phyloP scores from a whole-genome alignment of 1,140 invertebrate species.

The Drosophila serrata region DNA sequence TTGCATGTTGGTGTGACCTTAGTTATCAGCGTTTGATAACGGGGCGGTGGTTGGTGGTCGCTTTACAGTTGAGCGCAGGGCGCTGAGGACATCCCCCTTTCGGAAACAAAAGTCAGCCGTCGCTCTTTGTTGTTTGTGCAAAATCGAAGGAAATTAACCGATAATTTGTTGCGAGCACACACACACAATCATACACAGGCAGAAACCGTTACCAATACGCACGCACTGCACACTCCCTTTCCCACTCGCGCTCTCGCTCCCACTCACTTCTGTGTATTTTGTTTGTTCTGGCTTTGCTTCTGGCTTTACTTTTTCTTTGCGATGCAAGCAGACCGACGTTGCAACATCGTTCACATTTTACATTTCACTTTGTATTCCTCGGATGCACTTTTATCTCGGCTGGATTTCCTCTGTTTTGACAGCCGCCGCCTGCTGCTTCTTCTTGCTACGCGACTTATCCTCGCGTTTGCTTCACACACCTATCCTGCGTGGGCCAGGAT shows the following conservation, averaged over 20 bases:
- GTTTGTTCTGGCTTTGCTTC: constrained; percentile 64
- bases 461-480: constrained; percentile 65
- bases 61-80: constrained; percentile 1
- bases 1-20: constrained; percentile 51
- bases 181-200: constrained; percentile 18
- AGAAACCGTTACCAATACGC: constrained; percentile 26
- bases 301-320: constrained; percentile 52
- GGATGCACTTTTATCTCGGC: constrained; percentile 62
- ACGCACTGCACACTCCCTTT: constrained; percentile 36
- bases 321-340: constrained; percentile 52
- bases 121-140: constrained; percentile 55
- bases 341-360: constrained; percentile 70
- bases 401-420: constrained; percentile 54
- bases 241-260: constrained; percentile 18
- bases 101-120: constrained; percentile 59
- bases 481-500: constrained; percentile 75
- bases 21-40: constrained; percentile 57
- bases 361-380: constrained; percentile 51
- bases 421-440: constrained; percentile 49
- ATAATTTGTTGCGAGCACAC: constrained; percentile 71
- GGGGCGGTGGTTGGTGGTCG: constrained; percentile 11
- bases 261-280: constrained; percentile 37
- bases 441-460: constrained; percentile 34
- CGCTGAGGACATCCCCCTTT: constrained; percentile 42
- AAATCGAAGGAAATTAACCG: constrained; percentile 78